Base-by-base conservation (phyloP, 2,888 invertebrate species). In the Pedicia rivosa region DNA sequence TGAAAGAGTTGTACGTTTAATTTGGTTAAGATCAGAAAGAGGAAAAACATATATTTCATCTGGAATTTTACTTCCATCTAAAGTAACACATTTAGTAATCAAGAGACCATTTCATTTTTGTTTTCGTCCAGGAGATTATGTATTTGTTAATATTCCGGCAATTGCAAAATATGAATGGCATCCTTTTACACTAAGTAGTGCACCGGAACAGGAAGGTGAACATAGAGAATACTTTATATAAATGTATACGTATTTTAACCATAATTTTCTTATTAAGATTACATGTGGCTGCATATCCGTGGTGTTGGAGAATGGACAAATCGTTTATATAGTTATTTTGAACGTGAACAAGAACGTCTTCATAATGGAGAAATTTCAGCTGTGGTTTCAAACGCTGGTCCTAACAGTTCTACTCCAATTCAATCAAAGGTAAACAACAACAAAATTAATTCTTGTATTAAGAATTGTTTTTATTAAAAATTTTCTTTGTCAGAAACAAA, bases 111-210 rank as follows among this genome's bases (percentile, higher is more conserved):
- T 74, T 0, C 78, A 82, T 53, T 90, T 94, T 54, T 74, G 80
- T 51, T 94, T 83, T 59, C 78, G 79, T 52, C 87, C 94, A 0
- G 94, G 94, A 0, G 94, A 94, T 63, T 94, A 92, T 55, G 76
- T 91, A 25, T 94, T 88, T 53, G 80, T 92, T 1, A 87, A 90
- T 52, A 80, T 95, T 36, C 94, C 94, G 0, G 75, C 75, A 5
- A 88, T 94, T 41, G 91, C 94, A 1, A 74, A 75, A 39, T 87
- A 87, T 51, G 94, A 95, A 61, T 94, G 92, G 92, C 94, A 94
- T 68, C 92, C 94, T 0, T 92, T 95, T 52, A 94, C 94, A 2
- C 82, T 94, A 45, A 92, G 91, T 64, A 90, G 90, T 49, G 90
- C 92, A 6, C 94, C 94, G 0, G 92, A 94, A 57, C 81, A 88